Conservation (phyloP, 2,888 invertebrate species). For the Cosmorhoe ocellata region DNA sequence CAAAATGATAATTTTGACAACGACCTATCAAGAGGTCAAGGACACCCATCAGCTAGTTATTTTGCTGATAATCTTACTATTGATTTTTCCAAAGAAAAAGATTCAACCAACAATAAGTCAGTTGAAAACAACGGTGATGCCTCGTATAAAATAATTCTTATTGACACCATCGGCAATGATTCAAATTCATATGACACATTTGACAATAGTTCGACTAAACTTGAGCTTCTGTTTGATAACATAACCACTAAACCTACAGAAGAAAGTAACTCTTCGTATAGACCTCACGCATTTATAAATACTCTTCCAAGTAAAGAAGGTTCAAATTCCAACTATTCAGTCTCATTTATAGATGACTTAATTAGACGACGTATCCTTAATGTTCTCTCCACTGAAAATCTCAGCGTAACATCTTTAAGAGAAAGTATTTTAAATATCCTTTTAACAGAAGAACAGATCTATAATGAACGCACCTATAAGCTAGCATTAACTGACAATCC, state of each 20-base stretch:
- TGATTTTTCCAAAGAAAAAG: not conserved
- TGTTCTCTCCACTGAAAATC: constrained; percentile 2
- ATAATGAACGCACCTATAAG: not conserved
- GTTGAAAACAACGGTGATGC: not conserved
- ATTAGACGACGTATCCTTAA: constrained; percentile 7
- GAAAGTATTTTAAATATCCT: constrained; percentile 9
- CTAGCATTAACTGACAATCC: not conserved
- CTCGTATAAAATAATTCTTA: not conserved
- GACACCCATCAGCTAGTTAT: not conserved
- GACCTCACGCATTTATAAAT: not conserved
- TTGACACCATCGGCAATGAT: not conserved
- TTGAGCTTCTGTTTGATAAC: not conserved
- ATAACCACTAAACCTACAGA: not conserved
- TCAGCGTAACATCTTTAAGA: not conserved
- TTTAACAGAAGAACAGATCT: not conserved
- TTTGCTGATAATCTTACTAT: not conserved
- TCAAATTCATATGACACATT: not conserved
- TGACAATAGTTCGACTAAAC: not conserved
- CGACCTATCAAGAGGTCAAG: not conserved
- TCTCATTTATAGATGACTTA: not conserved
- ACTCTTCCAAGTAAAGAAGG: not conserved
- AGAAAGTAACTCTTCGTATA: not conserved
- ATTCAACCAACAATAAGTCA: not conserved
- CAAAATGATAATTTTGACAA: not conserved
- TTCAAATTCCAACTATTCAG: not conserved